A percentile compares a stretch with the other conserved stretches of the same genome.
phyloP scores from a whole-genome alignment of 1,140 invertebrate species.

The Oreohelix idahoensis region DNA sequence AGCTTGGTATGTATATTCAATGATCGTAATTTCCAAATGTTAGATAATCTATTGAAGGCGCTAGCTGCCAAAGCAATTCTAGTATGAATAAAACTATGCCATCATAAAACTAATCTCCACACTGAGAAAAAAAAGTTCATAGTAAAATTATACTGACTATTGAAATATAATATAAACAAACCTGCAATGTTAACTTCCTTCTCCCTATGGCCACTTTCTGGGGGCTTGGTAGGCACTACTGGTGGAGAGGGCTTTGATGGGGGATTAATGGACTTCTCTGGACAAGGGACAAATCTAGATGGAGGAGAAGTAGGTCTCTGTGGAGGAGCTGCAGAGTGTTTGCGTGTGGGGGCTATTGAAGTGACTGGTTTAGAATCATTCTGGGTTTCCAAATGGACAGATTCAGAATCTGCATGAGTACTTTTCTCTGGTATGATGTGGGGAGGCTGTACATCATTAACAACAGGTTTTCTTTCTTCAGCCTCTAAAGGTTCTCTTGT shows the following conservation, averaged over 20 bases:
- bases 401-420: not conserved
- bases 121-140: too few species aligned
- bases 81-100: too few species aligned
- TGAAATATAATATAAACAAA: not conserved
- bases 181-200: not conserved
- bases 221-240: too few species aligned
- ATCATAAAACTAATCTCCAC: too few species aligned
- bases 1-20: too few species aligned
- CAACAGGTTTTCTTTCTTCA: not conserved
- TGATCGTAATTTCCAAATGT: too few species aligned
- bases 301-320: constrained; percentile 14
- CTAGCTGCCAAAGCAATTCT: too few species aligned
- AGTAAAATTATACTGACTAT: too few species aligned
- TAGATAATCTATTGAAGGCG: too few species aligned
- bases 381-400: not conserved
- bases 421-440: not conserved
- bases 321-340: not conserved
- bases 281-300: not conserved
- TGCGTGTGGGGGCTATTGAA: not conserved
- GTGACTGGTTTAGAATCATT: not conserved
- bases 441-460: not conserved
- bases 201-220: not conserved
- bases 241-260: not conserved
- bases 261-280: not conserved
- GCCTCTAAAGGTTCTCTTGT: not conserved